phyloP scores from a whole-genome alignment of 1,140 invertebrate species.

The Diploscapter pachys region DNA sequence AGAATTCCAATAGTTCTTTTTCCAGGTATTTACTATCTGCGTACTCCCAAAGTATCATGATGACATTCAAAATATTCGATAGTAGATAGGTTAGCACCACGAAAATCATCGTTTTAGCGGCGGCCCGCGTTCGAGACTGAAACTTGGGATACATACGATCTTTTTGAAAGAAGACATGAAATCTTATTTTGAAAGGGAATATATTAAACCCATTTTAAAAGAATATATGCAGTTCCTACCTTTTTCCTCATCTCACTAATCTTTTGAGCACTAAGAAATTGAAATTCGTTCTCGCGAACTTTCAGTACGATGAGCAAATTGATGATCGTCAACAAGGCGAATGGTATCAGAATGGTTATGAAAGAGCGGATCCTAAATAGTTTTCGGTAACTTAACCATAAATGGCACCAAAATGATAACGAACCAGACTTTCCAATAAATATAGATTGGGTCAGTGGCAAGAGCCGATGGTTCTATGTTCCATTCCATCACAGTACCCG shows the following conservation, averaged over 20 bases:
- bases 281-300: constrained; percentile 30
- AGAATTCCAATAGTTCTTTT: constrained; percentile 41
- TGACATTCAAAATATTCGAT: constrained; percentile 50
- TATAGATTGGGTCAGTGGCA: constrained; percentile 42
- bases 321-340: constrained; percentile 46
- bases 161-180: not conserved
- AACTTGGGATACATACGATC: constrained; percentile 15
- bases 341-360: constrained; percentile 48
- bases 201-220: not conserved
- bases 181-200: not conserved
- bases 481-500: constrained; percentile 49
- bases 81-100: constrained; percentile 49
- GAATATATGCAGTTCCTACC: constrained; percentile 18
- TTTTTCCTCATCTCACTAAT: constrained; percentile 45
- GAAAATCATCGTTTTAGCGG: constrained; percentile 47
- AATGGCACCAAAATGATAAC: constrained; percentile 19
- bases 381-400: constrained; percentile 17
- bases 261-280: constrained; percentile 30
- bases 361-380: constrained; percentile 34
- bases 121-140: constrained; percentile 45
- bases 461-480: constrained; percentile 32
- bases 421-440: constrained; percentile 39
- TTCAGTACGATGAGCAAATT: constrained; percentile 46
- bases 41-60: constrained; percentile 54
- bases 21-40: constrained; percentile 42